These are phyloP conservation scores for Epizoanthus ramosus DNA, from an alignment of 92 coral and sea anemone genomes.

Conservation along the genomic window DNA sequence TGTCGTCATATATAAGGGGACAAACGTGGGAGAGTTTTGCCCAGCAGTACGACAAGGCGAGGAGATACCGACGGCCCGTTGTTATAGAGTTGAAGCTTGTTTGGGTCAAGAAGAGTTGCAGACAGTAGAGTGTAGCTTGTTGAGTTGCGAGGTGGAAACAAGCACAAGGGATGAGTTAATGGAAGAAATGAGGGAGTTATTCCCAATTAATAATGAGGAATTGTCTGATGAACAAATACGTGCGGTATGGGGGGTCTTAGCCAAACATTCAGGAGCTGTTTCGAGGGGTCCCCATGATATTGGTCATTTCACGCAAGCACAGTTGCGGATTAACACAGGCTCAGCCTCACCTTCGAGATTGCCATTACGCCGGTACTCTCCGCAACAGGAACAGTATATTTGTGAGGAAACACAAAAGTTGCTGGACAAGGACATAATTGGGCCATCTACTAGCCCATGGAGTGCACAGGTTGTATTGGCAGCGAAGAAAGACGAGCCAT, in stretches of 20 bases:
- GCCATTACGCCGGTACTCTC: constrained; percentile 14
- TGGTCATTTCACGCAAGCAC: constrained; percentile 34
- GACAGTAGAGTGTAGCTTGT: neutral
- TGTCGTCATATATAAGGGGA: constrained; percentile 31
- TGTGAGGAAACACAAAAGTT: constrained; percentile 34
- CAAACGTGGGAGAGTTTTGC: constrained; percentile 46
- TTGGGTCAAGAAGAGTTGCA: too few species aligned
- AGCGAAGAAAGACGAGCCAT: constrained; percentile 25
- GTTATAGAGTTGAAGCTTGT: constrained; percentile 31
- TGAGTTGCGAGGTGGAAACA: neutral
- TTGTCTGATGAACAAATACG: constrained; percentile 39
- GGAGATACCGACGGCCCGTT: constrained; percentile 14
- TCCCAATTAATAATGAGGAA: constrained; percentile 40
- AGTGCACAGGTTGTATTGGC: constrained; percentile 50
- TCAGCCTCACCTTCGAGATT: constrained; percentile 29
- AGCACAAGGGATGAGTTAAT: neutral
- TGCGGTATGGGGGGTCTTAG: constrained; percentile 30
- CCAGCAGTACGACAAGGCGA: constrained; percentile 32
- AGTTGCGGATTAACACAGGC: constrained; percentile 41
- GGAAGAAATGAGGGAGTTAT: constrained; percentile 40
- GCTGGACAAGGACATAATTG: constrained; percentile 38
- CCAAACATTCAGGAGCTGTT: constrained; percentile 40
- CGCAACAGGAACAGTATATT: constrained; percentile 29
- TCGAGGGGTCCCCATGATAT: constrained; percentile 45
- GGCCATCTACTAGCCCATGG: constrained; percentile 51